These are phyloP conservation scores for Plecotus auritus DNA, from an alignment of 2,113 vertebrate species.

Conservation along the genomic window DNA sequence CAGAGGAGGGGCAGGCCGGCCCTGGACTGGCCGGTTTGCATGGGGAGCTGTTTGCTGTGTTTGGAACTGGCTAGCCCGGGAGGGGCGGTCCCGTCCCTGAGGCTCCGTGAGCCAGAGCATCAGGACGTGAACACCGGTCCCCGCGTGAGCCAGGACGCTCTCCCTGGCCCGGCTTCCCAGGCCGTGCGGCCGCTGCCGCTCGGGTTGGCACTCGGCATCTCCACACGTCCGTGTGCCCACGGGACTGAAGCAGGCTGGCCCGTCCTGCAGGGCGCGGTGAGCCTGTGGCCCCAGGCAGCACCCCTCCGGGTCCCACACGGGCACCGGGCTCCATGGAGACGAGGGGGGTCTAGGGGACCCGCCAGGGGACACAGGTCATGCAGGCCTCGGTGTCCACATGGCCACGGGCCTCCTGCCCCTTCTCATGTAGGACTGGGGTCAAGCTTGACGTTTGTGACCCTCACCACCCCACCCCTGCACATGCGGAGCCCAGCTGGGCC, in stretches of 20 bases:
- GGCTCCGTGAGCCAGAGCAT: neutral
- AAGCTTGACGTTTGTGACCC: neutral
- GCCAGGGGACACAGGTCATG: neutral
- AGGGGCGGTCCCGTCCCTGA: neutral
- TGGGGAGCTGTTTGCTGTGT: neutral
- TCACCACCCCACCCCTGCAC: neutral
- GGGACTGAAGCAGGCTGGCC: neutral
- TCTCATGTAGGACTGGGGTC: neutral
- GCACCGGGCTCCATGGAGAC: neutral
- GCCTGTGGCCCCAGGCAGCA: neutral
- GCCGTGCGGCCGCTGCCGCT: neutral
- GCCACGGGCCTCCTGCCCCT: rapidly evolving
- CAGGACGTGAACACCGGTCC: neutral
- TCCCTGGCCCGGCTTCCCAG: neutral
- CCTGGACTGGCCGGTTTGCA: rapidly evolving
- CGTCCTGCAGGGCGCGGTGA: neutral
- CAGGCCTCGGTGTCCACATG: neutral
- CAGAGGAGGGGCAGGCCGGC: too few species aligned
- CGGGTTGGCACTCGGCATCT: neutral
- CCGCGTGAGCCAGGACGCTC: neutral
- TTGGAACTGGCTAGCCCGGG: neutral
- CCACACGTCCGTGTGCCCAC: neutral
- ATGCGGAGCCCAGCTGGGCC: neutral
- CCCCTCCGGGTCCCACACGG: neutral
- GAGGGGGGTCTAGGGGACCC: neutral